Percentiles rank a stretch among this genome's conserved stretches.
These are phyloP conservation scores for Pseudorasbora parva DNA, from an alignment of 2,113 vertebrate species.

Conservation along the genomic window DNA sequence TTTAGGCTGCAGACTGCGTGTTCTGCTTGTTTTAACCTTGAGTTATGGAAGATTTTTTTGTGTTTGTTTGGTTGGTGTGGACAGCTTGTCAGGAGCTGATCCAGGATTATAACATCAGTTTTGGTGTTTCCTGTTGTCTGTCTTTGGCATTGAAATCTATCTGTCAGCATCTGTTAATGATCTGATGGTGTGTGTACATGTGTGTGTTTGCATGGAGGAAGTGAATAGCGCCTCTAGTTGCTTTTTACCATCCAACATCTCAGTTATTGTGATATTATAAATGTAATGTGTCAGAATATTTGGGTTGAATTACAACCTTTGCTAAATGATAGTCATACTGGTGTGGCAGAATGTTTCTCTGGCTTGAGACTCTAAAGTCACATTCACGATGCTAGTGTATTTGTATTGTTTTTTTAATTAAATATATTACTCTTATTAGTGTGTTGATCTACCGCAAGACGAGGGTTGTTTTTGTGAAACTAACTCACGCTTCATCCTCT, in stretches of 20 bases:
- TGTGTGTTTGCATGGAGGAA: not conserved
- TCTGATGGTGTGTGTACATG: not conserved
- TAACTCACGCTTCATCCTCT: not conserved
- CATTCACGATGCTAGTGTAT: not conserved
- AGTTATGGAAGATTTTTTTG: not conserved
- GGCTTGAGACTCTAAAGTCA: not conserved
- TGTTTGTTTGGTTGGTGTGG: constrained; percentile 12
- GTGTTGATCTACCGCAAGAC: not conserved
- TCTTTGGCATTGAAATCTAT: constrained; percentile 20
- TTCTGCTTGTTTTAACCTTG: constrained; percentile 17
- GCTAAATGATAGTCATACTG: not conserved
- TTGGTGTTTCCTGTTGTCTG: constrained; percentile 9
- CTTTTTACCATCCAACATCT: not conserved
- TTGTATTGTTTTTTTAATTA: not conserved
- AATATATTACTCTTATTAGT: not conserved
- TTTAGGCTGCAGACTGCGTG: not conserved
- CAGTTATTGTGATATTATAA: constrained; percentile 1
- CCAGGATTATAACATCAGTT: not conserved
- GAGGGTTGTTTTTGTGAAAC: not conserved
- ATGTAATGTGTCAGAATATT: not conserved
- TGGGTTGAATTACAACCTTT: not conserved
- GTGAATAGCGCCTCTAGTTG: not conserved
- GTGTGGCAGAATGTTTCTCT: not conserved
- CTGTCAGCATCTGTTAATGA: constrained; percentile 29
- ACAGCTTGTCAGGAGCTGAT: constrained; percentile 21